A percentile compares a stretch with the other conserved stretches of the same genome.
These are phyloP conservation scores for Lydus trimaculatus DNA, from an alignment of 2,888 invertebrate genomes.

Conservation along the genomic window DNA sequence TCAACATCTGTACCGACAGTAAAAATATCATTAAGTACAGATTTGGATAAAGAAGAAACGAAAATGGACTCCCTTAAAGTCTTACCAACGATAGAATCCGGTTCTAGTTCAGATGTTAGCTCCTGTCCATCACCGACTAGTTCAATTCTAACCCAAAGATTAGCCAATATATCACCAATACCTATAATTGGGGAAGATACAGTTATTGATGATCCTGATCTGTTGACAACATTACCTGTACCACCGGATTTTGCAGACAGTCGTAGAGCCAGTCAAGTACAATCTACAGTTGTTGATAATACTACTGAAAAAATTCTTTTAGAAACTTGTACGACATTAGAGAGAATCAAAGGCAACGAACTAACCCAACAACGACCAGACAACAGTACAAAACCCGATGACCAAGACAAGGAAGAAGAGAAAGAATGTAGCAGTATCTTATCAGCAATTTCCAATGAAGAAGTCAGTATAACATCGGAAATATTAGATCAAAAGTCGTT, in stretches of 20 bases:
- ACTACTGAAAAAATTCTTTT: conserved; percentile 49
- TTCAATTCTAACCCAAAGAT: conserved; percentile 58
- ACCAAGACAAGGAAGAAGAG: conserved; percentile 61
- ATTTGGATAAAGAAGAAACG: conserved; percentile 47
- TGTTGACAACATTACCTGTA: conserved; percentile 71
- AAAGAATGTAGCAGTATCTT: conserved; percentile 69
- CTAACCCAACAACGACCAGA: conserved; percentile 40
- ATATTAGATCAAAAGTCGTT: conserved; percentile 64
- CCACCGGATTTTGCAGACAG: conserved; percentile 86
- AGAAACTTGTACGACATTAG: conserved; percentile 53
- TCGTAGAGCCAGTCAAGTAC: conserved; percentile 69
- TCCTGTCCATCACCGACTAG: conserved; percentile 64
- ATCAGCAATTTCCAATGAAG: conserved; percentile 72
- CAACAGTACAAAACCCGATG: conserved; percentile 54
- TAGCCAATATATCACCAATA: conserved; percentile 72
- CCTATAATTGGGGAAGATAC: conserved; percentile 71
- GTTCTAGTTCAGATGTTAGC: conserved; percentile 60
- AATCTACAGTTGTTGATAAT: conserved; percentile 44
- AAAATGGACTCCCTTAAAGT: conserved; percentile 59
- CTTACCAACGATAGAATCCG: conserved; percentile 60
- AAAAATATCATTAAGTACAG: conserved; percentile 54
- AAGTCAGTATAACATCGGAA: conserved; percentile 75
- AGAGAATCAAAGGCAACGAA: conserved; percentile 31
- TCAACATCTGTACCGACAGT: conserved; percentile 48
- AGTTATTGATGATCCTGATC: conserved; percentile 62